Evolutionary conservation across 2,113 vertebrate species (phyloP), one percentile per base, ranked within the genome.

Genomic region (Leptobrachium ailaonicum): DNA sequence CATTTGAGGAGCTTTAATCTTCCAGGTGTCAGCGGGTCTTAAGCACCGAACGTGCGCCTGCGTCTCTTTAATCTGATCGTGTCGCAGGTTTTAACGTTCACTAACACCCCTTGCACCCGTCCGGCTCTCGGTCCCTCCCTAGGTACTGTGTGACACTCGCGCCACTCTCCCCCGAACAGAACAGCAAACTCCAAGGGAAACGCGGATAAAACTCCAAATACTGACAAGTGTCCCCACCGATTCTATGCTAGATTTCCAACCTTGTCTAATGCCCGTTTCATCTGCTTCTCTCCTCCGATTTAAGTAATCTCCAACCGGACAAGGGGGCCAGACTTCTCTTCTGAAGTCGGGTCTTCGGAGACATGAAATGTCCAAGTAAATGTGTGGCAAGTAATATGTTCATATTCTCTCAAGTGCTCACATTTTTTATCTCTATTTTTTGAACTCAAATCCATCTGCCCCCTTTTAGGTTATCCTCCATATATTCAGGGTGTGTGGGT

Each of bases 141-240:
- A 74, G 72, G 42, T 44, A 45, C 8, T 56, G 71, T 62, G 41
- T 69, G 69, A 69, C 50, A 72, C 43, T 74, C 71, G 62, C 64
- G 60, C 69, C 62, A 50, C 63, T 60, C 73, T 75, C n/a, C 64
- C 60, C 42, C 68, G 53, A 74, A 62, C 79, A 80, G 71, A 72
- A 80, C 79, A 80, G 72, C 73, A n/a, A 20, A 69, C 60, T 80
- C 79, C 79, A 75, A 80, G 66, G 79, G 71, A 71, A 80, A 80
- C 68, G 41, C 47, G 64, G 75, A 66, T 75, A 69, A 63, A 75
- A 75, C n/a, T 47, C 64, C 62, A 71, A 75, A 80, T 69, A 74
- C 79, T 80, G 72, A 69, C 79, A 75, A 75, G 69, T 66, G 58
- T 68, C n/a, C n/a, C n/a, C 63, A 67, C 78, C 58, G 78, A 80